A percentile compares a stretch with the other conserved stretches of the same genome.
Evolutionary conservation across 1,140 invertebrate species (phyloP).

Genomic region (Manduca sexta): DNA sequence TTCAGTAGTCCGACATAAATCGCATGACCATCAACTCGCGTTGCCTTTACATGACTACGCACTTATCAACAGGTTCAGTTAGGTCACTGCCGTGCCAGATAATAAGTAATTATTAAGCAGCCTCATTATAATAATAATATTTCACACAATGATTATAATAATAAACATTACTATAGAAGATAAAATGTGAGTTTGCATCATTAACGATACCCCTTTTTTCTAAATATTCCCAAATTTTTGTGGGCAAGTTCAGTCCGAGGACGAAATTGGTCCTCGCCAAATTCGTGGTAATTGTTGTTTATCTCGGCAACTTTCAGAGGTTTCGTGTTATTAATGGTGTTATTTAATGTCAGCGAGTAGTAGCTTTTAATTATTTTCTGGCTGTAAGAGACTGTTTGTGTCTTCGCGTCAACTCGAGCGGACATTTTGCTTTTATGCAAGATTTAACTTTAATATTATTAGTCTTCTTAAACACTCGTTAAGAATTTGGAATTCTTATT

Average conservation of each 20-base stretch:
- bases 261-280: slow-evolving; percentile 33
- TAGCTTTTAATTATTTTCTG: slow-evolving; percentile 57
- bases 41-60: no score
- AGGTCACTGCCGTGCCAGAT: no score
- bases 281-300: slow-evolving; percentile 54
- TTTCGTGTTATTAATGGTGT: slow-evolving; percentile 61
- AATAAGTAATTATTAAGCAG: no score
- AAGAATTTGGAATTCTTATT: slow-evolving; percentile 2
- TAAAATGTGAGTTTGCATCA: no score
- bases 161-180: no score
- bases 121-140: no score
- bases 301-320: slow-evolving; percentile 48
- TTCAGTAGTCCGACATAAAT: no score
- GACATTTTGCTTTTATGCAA: slow-evolving; percentile 25
- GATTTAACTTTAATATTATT: slow-evolving; percentile 25
- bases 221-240: slow-evolving; percentile 12
- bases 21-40: no score
- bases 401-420: slow-evolving; percentile 24
- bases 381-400: slow-evolving; percentile 27
- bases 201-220: background rate
- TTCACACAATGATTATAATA: no score
- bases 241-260: slow-evolving; percentile 8
- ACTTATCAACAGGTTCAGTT: no score
- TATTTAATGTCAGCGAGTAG: slow-evolving; percentile 46
- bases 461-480: slow-evolving; percentile 8